Evolutionary conservation across 2,888 invertebrate genomes (phyloP), one percentile per base, ranked within the genome.

Genomic region (Tiliacea citrago): DNA sequence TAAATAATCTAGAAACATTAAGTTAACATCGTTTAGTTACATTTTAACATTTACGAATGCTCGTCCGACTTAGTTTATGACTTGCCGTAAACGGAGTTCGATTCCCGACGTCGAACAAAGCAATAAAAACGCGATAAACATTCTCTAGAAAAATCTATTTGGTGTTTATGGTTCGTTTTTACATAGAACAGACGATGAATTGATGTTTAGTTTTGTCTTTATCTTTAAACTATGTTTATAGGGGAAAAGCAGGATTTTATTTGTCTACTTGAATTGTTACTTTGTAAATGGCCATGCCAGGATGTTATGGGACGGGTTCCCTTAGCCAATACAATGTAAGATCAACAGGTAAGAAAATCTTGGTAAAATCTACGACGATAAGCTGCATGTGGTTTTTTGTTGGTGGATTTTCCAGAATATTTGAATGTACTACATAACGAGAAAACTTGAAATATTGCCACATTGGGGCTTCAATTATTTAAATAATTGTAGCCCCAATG

Each of bases 61-160:
- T 92, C 91, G 90, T 91, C 91, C 88, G 83, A 88, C 87, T 91
- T 89, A 88, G 89, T 94, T 94, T 94, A 94, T 90, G 89, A 88
- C 92, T 83, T 73, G 89, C 90, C 93, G 92, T 94, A 94, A 94
- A 91, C 90, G 87, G 89, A 88, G 91, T 94, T 92, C 92, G 93
- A 93, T 92, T 93, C 91, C 86, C 88, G 88, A 87, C 91, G 86
- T 90, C 89, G 90, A 91, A 91, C 90, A 91, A 90, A 92, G 91
- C 86, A 90, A 90, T 94, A 93, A 94, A 94, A 91, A 81, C 78
- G 81, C 89, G 87, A 93, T 94, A 93, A 93, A 93, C 88, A 89
- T 90, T 88, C 84, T 88, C 88, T 89, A 88, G 86, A 90, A 90
- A 90, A 89, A 91, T 90, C 90, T 87, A 90, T 90, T 90, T 89